These are phyloP conservation scores for Megamerina dolium DNA, from an alignment of 2,888 invertebrate genomes.

Conservation along the genomic window DNA sequence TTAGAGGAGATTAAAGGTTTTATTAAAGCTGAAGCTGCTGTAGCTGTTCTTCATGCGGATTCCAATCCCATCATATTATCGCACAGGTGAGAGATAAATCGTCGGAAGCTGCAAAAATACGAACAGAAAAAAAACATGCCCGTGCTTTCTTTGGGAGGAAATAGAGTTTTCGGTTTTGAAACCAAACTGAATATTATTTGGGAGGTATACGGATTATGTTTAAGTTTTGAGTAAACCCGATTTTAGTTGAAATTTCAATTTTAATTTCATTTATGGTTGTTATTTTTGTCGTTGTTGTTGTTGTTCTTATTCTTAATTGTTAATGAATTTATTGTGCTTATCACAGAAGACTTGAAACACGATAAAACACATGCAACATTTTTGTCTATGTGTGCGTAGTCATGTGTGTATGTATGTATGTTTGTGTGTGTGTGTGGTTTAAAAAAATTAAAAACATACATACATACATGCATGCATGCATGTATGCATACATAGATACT, in stretches of 20 bases:
- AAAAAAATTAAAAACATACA: conserved; percentile 6
- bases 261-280: conserved; percentile 6
- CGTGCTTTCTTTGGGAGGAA: conserved; percentile 51
- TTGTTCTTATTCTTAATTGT: not conserved
- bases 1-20: conserved; percentile 92
- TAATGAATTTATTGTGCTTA: conserved; percentile 29
- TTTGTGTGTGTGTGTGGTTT: too few species aligned
- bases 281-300: not conserved
- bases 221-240: too few species aligned
- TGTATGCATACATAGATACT: conserved; percentile 3
- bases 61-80: conserved; percentile 79
- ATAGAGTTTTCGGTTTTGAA: conserved; percentile 30
- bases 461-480: conserved; percentile 16
- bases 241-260: conserved; percentile 6
- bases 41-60: conserved; percentile 83
- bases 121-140: conserved; percentile 31
- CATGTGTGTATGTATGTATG: too few species aligned
- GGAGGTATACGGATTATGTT: conserved; percentile 26
- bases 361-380: conserved; percentile 12
- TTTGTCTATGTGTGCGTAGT: too few species aligned
- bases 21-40: conserved; percentile 84
- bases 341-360: conserved; percentile 45
- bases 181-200: conserved; percentile 14
- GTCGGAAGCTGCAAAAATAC: conserved; percentile 10
- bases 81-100: conserved; percentile 63